These are phyloP conservation scores for Dioctria rufipes DNA, from an alignment of 2,888 invertebrate genomes.

Conservation along the genomic window DNA sequence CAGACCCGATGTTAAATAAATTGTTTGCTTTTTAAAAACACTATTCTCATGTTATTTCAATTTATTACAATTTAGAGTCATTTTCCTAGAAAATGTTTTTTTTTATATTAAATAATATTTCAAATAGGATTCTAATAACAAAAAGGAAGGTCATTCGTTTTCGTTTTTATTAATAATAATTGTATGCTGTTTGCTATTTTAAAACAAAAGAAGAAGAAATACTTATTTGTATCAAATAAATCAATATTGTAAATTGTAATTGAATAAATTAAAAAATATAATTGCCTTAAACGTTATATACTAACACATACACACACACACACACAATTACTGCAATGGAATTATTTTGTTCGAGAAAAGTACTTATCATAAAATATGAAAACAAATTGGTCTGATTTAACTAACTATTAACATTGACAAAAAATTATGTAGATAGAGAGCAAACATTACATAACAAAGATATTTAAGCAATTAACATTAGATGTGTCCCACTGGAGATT, in stretches of 20 bases:
- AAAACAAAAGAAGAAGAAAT: slow-evolving; percentile 15
- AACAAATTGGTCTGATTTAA: neutral
- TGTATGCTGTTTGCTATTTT: neutral
- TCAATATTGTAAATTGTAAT: slow-evolving; percentile 25
- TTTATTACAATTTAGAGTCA: no score
- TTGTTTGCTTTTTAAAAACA: no score
- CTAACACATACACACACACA: neutral
- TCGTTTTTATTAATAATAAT: no score
- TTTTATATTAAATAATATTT: no score
- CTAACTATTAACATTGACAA: neutral
- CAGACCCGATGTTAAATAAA: no score
- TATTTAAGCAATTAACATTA: slow-evolving; percentile 1
- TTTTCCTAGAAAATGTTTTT: no score
- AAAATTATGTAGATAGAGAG: neutral
- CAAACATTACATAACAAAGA: neutral
- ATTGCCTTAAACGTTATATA: slow-evolving; percentile 14
- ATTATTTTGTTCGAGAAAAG: neutral
- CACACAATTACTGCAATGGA: neutral
- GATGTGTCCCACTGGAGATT: neutral
- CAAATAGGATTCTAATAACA: no score
- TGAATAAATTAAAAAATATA: slow-evolving; percentile 37
- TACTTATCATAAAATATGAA: neutral
- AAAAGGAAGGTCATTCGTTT: no score
- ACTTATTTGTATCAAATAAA: slow-evolving; percentile 27
- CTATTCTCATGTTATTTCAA: no score